Conservation (phyloP, 2,888 invertebrate species). For the Macrophya alboannulata region DNA sequence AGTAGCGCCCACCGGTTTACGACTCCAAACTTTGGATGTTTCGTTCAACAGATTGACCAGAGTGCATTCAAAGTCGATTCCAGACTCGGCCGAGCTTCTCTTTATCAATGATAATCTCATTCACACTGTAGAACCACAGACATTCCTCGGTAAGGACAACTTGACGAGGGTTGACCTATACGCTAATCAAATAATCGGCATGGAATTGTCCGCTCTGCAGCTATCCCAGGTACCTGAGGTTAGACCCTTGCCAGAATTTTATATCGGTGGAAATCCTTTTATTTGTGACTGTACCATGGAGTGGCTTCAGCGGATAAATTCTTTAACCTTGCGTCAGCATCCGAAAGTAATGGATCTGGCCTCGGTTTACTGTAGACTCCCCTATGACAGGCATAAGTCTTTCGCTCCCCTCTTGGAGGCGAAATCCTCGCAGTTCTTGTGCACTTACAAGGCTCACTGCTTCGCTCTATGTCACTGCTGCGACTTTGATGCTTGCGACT, state of each 20-base stretch:
- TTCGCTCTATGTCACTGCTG: constrained; percentile 97
- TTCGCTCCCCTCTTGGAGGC: constrained; percentile 94
- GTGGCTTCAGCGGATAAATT: constrained; percentile 96
- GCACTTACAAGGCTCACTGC: constrained; percentile 96
- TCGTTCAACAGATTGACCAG: constrained; percentile 93
- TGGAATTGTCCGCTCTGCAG: constrained; percentile 94
- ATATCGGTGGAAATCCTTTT: constrained; percentile 96
- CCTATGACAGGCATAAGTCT: constrained; percentile 92
- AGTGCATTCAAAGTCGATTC: constrained; percentile 89
- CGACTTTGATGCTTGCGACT: constrained; percentile 98
- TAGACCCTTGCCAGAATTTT: constrained; percentile 92
- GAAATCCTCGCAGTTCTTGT: constrained; percentile 94
- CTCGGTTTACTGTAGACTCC: constrained; percentile 93
- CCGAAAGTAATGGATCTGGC: constrained; percentile 95
- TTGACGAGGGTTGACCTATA: constrained; percentile 95
- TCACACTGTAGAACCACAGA: constrained; percentile 92
- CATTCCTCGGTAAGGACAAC: constrained; percentile 94
- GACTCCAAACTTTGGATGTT: constrained; percentile 92
- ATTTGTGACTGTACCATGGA: constrained; percentile 98
- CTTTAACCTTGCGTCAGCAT: constrained; percentile 91
- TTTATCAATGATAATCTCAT: constrained; percentile 95
- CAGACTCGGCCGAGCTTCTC: constrained; percentile 92
- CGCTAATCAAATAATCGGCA: constrained; percentile 94
- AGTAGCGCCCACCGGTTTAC: constrained; percentile 86
- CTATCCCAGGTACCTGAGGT: constrained; percentile 90